Conservation (phyloP, 1,140 invertebrate species). For the Mamestra configurata region DNA sequence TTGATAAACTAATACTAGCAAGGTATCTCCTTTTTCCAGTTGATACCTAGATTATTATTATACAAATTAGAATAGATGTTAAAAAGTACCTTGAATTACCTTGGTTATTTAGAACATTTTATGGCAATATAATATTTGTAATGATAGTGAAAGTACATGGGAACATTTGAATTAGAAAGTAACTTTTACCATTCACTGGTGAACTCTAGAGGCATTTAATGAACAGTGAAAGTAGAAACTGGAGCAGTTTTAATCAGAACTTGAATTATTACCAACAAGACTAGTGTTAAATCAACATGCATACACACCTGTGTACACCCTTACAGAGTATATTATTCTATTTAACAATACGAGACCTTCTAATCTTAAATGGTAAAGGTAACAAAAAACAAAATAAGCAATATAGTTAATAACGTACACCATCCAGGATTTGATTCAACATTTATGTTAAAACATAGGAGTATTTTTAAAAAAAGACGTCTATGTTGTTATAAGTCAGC, state of each 20-base stretch:
- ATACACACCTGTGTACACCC: constrained; percentile 17
- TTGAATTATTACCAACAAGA: not conserved
- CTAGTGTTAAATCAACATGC: not conserved
- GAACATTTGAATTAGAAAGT: constrained; percentile 24
- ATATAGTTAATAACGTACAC: not conserved
- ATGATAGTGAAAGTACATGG: constrained; percentile 18
- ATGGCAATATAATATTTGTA: not conserved
- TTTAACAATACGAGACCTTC: constrained; percentile 10
- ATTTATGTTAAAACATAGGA: not conserved
- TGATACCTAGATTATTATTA: too few relatives aligned
- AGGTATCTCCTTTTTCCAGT: not conserved
- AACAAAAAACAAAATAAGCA: not conserved
- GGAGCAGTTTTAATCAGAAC: constrained; percentile 9
- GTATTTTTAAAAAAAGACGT: not conserved
- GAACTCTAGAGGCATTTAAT: not conserved
- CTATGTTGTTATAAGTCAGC: not conserved
- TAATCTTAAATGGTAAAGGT: not conserved
- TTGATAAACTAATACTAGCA: not conserved
- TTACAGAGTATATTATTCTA: not conserved
- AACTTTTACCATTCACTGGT: constrained; percentile 6
- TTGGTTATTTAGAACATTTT: too few relatives aligned
- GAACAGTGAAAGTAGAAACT: constrained; percentile 19
- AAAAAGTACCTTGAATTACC: too few relatives aligned
- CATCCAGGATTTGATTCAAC: too few relatives aligned
- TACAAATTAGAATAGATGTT: too few relatives aligned